Evolutionary conservation across 2,888 invertebrate species (phyloP), one percentile per base, ranked within the genome.

Genomic region (Lymantria dispar): DNA sequence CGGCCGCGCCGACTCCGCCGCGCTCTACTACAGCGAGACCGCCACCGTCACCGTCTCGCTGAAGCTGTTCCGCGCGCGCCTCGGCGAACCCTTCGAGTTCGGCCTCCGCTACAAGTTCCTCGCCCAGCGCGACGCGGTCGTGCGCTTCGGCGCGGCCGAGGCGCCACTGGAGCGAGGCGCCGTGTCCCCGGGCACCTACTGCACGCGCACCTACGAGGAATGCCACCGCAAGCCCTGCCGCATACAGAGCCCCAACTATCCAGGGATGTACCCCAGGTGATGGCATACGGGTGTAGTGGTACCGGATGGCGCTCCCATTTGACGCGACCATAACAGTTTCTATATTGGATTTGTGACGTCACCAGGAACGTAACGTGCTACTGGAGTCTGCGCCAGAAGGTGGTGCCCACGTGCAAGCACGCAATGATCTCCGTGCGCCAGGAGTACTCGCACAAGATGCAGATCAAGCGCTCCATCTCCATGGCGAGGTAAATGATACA

Each of bases 211-310:
- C 79, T 95, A 96, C 86, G 95, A 97, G 91, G 95, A 97, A 87
- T 95, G 96, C 87, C 95, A 96, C 79, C 94, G 95, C 58, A 96
- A 96, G 76, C 94, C 95, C 54, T 97, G 98, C 79, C 94, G 96
- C 47, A 91, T 97, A 60, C 97, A 97, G 86, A 96, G 96, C 63
- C 97, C 98, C 47, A 97, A 97, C 86, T 98, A 97, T 80, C 97
- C 97, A 10, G 97, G 97, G 52, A 96, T 97, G 93, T 95, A 95
- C 72, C 95, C 95, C 8, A 81, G 91, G 88, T 82, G 50, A 38
- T 33, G 5, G 22, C 22, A 22, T 22, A 3, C 5, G 22, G 2
- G 22, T 22, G 3, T 22, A 2, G 22, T 5, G 5, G 22, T 22
- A 22, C 5, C 5, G 22, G 22, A 5, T 2, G 5, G 22, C 22